Evolutionary conservation across 2,113 vertebrate species (phyloP), one percentile per base, ranked within the genome.

Genomic region (Lontra canadensis): DNA sequence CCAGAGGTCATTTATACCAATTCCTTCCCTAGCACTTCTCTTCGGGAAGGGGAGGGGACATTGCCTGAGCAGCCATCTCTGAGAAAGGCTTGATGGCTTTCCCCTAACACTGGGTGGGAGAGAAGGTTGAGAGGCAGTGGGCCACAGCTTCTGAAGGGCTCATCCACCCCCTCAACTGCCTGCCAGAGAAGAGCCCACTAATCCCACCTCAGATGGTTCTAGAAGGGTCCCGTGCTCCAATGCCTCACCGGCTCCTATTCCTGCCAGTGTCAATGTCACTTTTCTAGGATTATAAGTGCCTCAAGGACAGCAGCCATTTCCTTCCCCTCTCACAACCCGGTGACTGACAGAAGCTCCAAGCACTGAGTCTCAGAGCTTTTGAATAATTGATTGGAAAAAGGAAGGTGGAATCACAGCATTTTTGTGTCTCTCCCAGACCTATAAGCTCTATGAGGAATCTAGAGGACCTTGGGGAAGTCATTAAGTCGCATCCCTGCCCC

Each of bases 261-360:
- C 79, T 63, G 80, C 86, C 86, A 44, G 55, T 3, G 42, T 65
- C 95, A 84, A 26, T 95, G 92, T 94, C 97, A 73, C 82, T 84
- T 39, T 23, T n/a, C 61, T 85, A 18, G 69, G 79, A 42, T 36
- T 39, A 6, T 39, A 73, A 96, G 55, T 65, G 89, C 73, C 71
- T 97, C 96, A 97, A 97, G 96, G 95, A 90, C 97, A 97, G 90
- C 86, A 97, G 96, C 96, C 96, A 96, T 94, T 87, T 95, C 94
- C 90, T 84, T 29, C 34, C 20, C 11, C 47, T 76, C 39, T 23
- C 29, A 7, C 88, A n/a, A 3, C 4, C 1, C 26, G 29, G 52
- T 86, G 90, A 83, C 86, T 80, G 85, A 81, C 90, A 94, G 34
- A n/a, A 49, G 34, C 49, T 59, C 36, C 91, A 6, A 7, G 10